These are phyloP conservation scores for Drosophila niveifrons DNA, from an alignment of 2,888 invertebrate species.

Conservation along the genomic window DNA sequence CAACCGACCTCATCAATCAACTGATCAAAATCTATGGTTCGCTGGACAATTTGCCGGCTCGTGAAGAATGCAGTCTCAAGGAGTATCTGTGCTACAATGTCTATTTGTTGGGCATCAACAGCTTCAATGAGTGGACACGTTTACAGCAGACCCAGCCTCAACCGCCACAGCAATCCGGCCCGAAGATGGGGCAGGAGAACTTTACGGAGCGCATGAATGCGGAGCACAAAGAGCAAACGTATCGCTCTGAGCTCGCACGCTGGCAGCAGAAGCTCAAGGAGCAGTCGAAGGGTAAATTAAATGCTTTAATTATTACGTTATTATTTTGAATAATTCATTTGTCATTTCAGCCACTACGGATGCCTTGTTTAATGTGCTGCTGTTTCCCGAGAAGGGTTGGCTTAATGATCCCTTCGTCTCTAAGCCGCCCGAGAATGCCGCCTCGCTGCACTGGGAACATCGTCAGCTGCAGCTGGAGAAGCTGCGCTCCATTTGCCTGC, in stretches of 20 bases:
- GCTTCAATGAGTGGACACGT: constrained; percentile 95
- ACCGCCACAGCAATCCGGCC: constrained; percentile 87
- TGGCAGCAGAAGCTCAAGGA: constrained; percentile 90
- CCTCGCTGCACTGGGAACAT: constrained; percentile 87
- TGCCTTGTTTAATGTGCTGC: constrained; percentile 93
- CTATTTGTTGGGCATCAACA: constrained; percentile 94
- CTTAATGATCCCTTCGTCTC: constrained; percentile 89
- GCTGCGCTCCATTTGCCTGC: constrained; percentile 93
- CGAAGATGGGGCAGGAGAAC: constrained; percentile 81
- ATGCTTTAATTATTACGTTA: no score
- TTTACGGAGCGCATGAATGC: constrained; percentile 95
- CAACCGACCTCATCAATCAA: constrained; percentile 88
- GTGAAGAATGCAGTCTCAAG: constrained; percentile 87
- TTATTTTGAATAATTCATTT: no score
- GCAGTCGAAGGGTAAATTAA: constrained; percentile 88
- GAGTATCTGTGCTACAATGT: constrained; percentile 95
- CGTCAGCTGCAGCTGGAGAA: constrained; percentile 88
- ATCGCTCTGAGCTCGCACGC: constrained; percentile 91
- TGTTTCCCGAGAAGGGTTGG: constrained; percentile 97
- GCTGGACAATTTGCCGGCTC: constrained; percentile 86
- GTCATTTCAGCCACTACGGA: constrained; percentile 88
- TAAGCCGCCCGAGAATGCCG: constrained; percentile 86
- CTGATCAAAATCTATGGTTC: constrained; percentile 86
- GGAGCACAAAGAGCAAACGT: constrained; percentile 93
- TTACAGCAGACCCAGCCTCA: constrained; percentile 92